Evolutionary conservation across 1,140 invertebrate genomes (phyloP).

Genomic region (Neodiprion pinetum): DNA sequence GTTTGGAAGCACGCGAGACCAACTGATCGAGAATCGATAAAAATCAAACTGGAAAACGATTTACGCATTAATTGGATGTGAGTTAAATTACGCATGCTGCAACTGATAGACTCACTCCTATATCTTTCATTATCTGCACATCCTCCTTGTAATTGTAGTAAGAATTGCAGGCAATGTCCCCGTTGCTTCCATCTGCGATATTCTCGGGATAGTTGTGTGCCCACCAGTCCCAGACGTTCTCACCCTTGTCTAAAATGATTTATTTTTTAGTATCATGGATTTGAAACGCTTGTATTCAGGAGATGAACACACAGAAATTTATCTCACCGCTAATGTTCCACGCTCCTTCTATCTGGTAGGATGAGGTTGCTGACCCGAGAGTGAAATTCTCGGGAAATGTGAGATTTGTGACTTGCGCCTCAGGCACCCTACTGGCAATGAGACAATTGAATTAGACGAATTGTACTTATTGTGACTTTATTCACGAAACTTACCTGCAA

Average conservation of each 20-base stretch:
- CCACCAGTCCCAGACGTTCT: conserved; percentile 69
- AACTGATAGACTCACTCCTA: conserved; percentile 50
- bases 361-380: conserved; percentile 63
- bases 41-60: conserved; percentile 42
- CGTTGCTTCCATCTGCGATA: conserved; percentile 62
- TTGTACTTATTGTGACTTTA: no score
- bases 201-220: conserved; percentile 62
- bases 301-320: no score
- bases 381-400: conserved; percentile 58
- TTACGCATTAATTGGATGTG: conserved; percentile 9
- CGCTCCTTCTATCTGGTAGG: conserved; percentile 67
- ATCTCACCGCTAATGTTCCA: conserved; percentile 64
- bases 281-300: no score
- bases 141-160: conserved; percentile 68
- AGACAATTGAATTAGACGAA: no score
- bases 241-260: conserved; percentile 47
- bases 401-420: neutral
- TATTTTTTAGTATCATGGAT: no score
- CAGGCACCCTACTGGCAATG: no score
- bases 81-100: neutral
- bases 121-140: conserved; percentile 57
- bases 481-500: no score
- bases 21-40: conserved; percentile 68
- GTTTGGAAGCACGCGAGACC: conserved; percentile 63
- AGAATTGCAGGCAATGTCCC: conserved; percentile 66